A percentile compares a stretch with the other conserved stretches of the same genome.
Conservation (phyloP, 64 coral and sea anemone genomes). For the Montipora foliosa region DNA sequence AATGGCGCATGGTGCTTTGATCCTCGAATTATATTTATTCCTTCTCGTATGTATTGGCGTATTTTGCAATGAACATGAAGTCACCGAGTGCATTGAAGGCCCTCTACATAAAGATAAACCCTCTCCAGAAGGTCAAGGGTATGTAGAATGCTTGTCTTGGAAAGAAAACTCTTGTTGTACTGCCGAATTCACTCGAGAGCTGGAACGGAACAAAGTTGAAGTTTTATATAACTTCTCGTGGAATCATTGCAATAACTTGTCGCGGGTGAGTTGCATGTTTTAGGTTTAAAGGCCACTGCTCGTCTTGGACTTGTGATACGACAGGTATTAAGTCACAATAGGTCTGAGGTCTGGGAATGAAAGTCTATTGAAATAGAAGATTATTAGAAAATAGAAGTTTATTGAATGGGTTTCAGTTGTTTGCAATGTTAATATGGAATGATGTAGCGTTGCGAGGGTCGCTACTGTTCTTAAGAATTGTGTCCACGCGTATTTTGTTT, state of each 20-base stretch:
- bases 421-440: no score
- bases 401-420: no score
- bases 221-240: conserved; percentile 82
- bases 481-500: no score
- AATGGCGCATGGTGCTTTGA: not conserved
- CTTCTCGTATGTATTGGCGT: not conserved
- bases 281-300: not conserved
- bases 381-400: no score
- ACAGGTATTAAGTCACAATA: no score
- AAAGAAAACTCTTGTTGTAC: conserved; percentile 86
- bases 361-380: no score
- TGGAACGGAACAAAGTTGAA: conserved; percentile 40
- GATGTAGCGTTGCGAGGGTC: no score
- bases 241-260: conserved; percentile 72
- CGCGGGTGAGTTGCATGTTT: conserved; percentile 13
- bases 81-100: conserved; percentile 67
- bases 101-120: conserved; percentile 70
- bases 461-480: no score
- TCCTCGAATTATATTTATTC: not conserved
- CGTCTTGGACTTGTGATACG: no score
- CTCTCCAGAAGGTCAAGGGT: conserved; percentile 58
- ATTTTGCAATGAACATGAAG: not conserved
- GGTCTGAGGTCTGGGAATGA: no score
- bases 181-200: conserved; percentile 70
- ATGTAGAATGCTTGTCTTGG: conserved; percentile 75